Evolutionary conservation across 2,797 vertebrate species (phyloP), one percentile per base, ranked within the genome.

Genomic region (Platalea minor): DNA sequence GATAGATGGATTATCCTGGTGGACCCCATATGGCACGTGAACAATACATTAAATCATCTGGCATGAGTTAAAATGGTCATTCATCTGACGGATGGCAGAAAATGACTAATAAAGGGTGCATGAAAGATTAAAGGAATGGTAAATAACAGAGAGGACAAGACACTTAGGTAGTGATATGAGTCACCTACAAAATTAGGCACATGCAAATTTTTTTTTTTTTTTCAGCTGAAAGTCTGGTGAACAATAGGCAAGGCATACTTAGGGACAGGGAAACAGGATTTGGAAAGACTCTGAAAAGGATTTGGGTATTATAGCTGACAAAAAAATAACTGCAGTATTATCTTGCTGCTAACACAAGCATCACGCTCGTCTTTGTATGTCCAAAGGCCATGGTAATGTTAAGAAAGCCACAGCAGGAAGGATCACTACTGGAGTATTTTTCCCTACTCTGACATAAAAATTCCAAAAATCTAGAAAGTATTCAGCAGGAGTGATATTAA

Each of bases 91-190:
- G 41, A 65, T n/a, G 64, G 76, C 73, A 89, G 61, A 91, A 95
- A 88, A 68, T 79, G 45, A 48, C 86, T 92, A 91, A 83, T 72
- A 87, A 88, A 91, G 77, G 31, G 11, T 29, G 63, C 50, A 33
- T 5, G 54, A 65, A 76, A 85, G 89, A 94, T 92, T 84, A 93
- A 89, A 92, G 84, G 81, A 93, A 79, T 51, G 72, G 88, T 63
- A 95, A 94, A 92, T 93, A 96, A 91, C 73, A 93, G 63, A 87
- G 87, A 80, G 53, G n/a, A 89, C 80, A 79, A 69, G 74, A 60
- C 60, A 91, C 75, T n/a, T 28, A 51, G 25, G 87, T 28, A 82
- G 72, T 61, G 24, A 77, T 65, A 57, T 89, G 94, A 96, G 72
- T 95, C 96, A 96, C 60, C 35, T 68, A 77, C 33, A 85, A 80